Conservation (phyloP, 2,888 invertebrate genomes). For the Brachynemurus nebulosus region DNA sequence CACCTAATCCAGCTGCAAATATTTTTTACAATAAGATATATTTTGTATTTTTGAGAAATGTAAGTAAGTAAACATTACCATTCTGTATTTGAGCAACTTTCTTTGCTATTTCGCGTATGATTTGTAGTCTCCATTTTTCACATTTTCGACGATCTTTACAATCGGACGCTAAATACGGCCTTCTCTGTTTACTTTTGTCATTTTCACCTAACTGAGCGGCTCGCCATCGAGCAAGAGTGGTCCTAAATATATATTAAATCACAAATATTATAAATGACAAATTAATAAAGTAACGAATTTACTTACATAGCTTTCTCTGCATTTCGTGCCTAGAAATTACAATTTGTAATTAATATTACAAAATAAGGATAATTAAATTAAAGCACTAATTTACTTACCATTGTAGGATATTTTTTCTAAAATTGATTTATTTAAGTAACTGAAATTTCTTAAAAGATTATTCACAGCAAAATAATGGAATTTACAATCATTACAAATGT, state of each 20-base stretch:
- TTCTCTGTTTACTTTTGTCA: slow-evolving; percentile 66
- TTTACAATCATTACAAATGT: too few species aligned
- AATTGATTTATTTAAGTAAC: too few species aligned
- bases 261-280: slow-evolving; percentile 5
- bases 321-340: slow-evolving; percentile 70
- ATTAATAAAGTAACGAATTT: slow-evolving; percentile 14
- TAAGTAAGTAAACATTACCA: slow-evolving; percentile 36
- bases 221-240: slow-evolving; percentile 95
- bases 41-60: slow-evolving; percentile 4
- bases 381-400: neutral
- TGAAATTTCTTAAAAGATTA: neutral
- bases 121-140: slow-evolving; percentile 93
- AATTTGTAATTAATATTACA: slow-evolving; percentile 9
- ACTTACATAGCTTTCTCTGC: slow-evolving; percentile 96
- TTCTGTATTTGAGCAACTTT: slow-evolving; percentile 99
- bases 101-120: slow-evolving; percentile 92
- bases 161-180: slow-evolving; percentile 90
- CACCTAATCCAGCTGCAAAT: slow-evolving; percentile 84
- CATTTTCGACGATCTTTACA: slow-evolving; percentile 85
- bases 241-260: slow-evolving; percentile 45
- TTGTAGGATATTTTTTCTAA: too few species aligned
- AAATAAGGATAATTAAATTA: too few species aligned
- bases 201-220: slow-evolving; percentile 89
- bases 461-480: too few species aligned
- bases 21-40: slow-evolving; percentile 8